These are phyloP conservation scores for Pelusios castaneus DNA, from an alignment of 2,113 vertebrate genomes.

Conservation along the genomic window DNA sequence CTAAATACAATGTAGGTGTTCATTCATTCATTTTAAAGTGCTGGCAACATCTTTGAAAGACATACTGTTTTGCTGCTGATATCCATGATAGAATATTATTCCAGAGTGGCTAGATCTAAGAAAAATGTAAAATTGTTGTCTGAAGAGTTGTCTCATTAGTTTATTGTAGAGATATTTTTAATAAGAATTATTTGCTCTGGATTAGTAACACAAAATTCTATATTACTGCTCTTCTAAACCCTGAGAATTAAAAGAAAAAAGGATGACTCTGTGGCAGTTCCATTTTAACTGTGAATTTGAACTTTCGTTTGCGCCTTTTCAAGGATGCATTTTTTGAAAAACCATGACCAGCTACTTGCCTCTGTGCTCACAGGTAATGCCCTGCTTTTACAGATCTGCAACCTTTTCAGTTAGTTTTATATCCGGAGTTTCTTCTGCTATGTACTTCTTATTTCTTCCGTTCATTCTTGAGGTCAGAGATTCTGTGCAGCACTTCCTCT, in stretches of 20 bases:
- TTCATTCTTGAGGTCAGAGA: not conserved
- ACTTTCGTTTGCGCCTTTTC: not conserved
- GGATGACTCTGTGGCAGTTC: not conserved
- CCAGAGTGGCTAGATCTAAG: not conserved
- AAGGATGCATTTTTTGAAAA: not conserved
- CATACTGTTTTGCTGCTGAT: not conserved
- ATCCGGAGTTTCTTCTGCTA: too few relatives aligned
- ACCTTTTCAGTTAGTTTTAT: too few relatives aligned
- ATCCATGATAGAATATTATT: not conserved
- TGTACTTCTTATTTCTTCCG: constrained; percentile 21
- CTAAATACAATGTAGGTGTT: not conserved
- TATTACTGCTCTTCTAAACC: not conserved
- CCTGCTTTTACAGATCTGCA: too few relatives aligned
- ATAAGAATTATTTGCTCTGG: not conserved
- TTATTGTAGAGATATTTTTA: not conserved
- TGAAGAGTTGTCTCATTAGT: fast-evolving
- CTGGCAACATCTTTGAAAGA: not conserved
- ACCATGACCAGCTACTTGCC: not conserved
- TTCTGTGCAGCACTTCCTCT: constrained; percentile 23
- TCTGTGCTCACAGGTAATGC: too few relatives aligned
- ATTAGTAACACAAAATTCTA: not conserved
- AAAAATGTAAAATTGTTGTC: not conserved
- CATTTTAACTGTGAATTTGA: not conserved
- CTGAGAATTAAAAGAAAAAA: not conserved
- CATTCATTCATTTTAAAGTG: not conserved